Conservation (phyloP, 2,113 vertebrate genomes). For the Castor canadensis region DNA sequence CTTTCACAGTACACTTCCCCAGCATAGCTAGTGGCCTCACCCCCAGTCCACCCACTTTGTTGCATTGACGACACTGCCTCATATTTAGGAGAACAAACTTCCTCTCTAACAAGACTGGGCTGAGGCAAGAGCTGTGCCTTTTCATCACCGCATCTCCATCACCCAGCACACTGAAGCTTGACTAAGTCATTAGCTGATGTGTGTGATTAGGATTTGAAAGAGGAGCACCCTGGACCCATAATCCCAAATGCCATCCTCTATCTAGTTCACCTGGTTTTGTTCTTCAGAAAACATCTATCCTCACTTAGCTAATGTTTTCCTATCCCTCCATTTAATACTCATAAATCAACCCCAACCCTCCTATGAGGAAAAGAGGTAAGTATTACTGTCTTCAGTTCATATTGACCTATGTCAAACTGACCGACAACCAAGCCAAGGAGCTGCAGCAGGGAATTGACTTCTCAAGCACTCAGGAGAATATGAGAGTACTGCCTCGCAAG, state of each 20-base stretch:
- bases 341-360: not conserved
- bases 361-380: not conserved
- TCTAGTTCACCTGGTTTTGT: not conserved
- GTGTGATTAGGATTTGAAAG: not conserved
- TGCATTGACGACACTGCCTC: not conserved
- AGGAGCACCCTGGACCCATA: not conserved
- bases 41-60: not conserved
- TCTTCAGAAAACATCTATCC: not conserved
- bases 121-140: not conserved
- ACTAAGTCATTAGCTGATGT: not conserved
- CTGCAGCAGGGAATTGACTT: constrained; percentile 32
- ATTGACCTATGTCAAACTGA: constrained; percentile 26
- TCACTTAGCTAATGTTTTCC: not conserved
- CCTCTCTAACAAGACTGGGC: not conserved
- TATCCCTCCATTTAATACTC: not conserved
- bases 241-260: not conserved
- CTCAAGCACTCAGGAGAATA: constrained; percentile 25
- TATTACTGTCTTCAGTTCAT: not conserved
- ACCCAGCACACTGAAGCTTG: not conserved
- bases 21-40: not conserved
- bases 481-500: not conserved
- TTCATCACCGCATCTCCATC: not conserved
- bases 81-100: not conserved
- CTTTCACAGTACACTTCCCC: not conserved
- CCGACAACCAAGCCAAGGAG: constrained; percentile 40